phyloP scores from a whole-genome alignment of 2,797 vertebrate species.

The Megaceryle alcyon region DNA sequence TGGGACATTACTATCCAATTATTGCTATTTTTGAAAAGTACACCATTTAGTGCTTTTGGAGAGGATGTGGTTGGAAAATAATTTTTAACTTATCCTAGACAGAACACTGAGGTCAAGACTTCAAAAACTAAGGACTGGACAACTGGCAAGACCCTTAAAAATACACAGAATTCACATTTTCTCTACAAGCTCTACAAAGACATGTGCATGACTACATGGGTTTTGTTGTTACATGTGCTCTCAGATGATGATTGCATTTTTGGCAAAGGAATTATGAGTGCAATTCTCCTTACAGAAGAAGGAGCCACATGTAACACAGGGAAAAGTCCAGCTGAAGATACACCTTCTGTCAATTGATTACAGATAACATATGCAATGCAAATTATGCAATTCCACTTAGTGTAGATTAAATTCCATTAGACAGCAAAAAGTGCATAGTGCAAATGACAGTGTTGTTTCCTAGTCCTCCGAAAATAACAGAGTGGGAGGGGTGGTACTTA shows the following conservation, averaged over 20 bases:
- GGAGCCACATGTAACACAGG: background rate
- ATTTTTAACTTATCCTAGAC: background rate
- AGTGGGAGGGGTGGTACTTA: background rate
- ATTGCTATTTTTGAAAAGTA: slow-evolving; percentile 6
- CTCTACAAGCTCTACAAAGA: background rate
- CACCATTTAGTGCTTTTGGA: background rate
- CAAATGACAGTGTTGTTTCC: slow-evolving; percentile 40
- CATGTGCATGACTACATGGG: rapidly evolving
- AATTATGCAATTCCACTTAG: background rate
- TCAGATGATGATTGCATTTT: background rate
- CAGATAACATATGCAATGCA: background rate
- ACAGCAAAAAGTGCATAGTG: slow-evolving; percentile 66
- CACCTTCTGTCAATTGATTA: background rate
- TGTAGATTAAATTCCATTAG: background rate
- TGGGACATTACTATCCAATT: background rate
- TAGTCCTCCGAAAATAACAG: background rate
- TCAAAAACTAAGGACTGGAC: background rate
- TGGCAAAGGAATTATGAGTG: background rate
- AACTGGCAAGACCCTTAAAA: slow-evolving; percentile 1
- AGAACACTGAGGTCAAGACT: background rate
- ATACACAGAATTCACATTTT: background rate
- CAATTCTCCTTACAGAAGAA: slow-evolving; percentile 26
- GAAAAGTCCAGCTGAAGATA: slow-evolving; percentile 13
- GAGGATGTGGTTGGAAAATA: background rate
- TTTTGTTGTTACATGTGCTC: background rate